phyloP scores from a whole-genome alignment of 1,140 invertebrate genomes.

The Stenopsyche tienmushanensis region DNA sequence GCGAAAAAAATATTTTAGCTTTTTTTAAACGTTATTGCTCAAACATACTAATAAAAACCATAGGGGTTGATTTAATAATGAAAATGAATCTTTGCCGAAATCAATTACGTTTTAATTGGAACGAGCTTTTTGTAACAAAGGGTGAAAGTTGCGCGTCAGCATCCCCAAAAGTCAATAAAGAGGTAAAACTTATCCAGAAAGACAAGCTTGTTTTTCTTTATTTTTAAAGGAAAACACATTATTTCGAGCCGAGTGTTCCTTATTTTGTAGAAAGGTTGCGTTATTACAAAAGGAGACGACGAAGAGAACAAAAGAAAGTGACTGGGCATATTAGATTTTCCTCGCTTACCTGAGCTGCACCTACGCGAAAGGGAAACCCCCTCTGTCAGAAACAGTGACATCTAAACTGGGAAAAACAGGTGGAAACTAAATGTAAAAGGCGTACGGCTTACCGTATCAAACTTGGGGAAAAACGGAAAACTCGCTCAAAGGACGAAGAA shows the following conservation, averaged over 20 bases:
- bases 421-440: not conserved
- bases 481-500: not conserved
- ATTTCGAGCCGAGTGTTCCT: slow-evolving; percentile 6
- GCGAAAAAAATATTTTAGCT: too few species aligned
- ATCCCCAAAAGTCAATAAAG: not conserved
- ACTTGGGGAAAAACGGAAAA: not conserved
- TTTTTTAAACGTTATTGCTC: too few species aligned
- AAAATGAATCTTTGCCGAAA: too few species aligned
- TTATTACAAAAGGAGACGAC: too few species aligned
- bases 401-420: slow-evolving; percentile 6
- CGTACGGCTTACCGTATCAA: not conserved
- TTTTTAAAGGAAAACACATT: slow-evolving; percentile 20
- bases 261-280: too few species aligned
- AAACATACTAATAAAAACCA: too few species aligned
- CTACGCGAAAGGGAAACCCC: slow-evolving; percentile 5
- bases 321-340: slow-evolving; percentile 29
- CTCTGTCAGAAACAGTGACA: slow-evolving; percentile 8
- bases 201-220: not conserved
- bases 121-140: too few species aligned
- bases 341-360: slow-evolving; percentile 15
- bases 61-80: too few species aligned
- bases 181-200: slow-evolving; percentile 11
- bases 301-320: slow-evolving; percentile 27
- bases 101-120: too few species aligned
- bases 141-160: too few species aligned